Evolutionary conservation across 2,113 vertebrate genomes (phyloP), one percentile per base, ranked within the genome.

Genomic region (Daboia siamensis): DNA sequence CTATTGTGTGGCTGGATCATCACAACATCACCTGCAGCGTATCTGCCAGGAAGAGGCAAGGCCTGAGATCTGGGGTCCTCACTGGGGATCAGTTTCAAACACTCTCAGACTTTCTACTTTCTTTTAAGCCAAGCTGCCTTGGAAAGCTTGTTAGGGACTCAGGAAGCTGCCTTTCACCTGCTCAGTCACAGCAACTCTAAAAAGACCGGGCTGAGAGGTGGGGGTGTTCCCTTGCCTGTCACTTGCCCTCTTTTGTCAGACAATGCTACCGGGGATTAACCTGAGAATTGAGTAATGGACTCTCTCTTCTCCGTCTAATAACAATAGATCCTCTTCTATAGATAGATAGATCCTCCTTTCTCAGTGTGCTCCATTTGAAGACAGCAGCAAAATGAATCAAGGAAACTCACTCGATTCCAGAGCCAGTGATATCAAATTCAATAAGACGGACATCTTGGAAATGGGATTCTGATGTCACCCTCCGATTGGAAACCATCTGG

Each of bases 361-460:
- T 29, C 86, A n/a, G 86, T 2, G 1, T 11, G 2, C 24, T 52
- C 26, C 86, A 12, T 15, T 87, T 17, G 86, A 87, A 52, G 4
- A 51, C 86, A 1, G 1, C 10, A 4, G 54, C 6, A 87, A 33
- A 85, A 33, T 2, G 12, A 55, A 26, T 11, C 85, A 80, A 10
- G 46, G 87, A n/a, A 1, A 92, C 98, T 97, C 92, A 99, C 99
- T 97, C 95, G 13, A 99, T 98, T 85, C 97, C 97, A 0, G 99
- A 99, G 91, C 97, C 98, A 0, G 95, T 86, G 64, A 99, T 93
- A 89, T 99, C 98, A 0, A 99, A 99, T 92, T 99, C 98, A 0
- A 99, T 98, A 92, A 97, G 98, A 20, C 99, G 98, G 13, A 99
- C 99, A 0, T 99, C 99, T 97, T 99, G 99, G 94, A 99, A 99